Conservation (phyloP, 2,888 invertebrate genomes). For the Habrosyne pyritoides region DNA sequence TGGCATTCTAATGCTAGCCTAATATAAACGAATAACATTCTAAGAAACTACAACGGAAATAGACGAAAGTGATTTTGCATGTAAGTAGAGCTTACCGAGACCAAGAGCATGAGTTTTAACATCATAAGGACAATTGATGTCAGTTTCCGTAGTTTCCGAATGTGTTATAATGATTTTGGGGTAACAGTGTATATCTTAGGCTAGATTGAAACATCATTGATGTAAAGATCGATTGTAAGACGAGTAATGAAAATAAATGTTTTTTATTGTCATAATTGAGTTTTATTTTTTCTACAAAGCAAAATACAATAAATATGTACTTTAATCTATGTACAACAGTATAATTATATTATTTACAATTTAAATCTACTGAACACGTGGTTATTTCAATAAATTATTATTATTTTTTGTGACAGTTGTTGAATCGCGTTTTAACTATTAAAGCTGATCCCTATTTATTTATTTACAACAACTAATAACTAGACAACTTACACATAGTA, state of each 20-base stretch:
- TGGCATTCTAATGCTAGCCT: conserved; percentile 15
- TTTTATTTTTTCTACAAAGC: conserved; percentile 67
- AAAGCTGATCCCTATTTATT: conserved; percentile 60
- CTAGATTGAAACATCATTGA: not conserved
- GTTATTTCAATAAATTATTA: conserved; percentile 27
- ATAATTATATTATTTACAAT: conserved; percentile 27
- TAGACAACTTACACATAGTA: too few species aligned
- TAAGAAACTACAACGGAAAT: not conserved
- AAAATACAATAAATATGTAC: conserved; percentile 70
- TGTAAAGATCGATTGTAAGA: conserved; percentile 17
- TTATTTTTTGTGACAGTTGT: conserved; percentile 41
- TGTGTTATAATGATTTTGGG: not conserved
- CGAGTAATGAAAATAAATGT: conserved; percentile 64
- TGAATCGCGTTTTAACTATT: conserved; percentile 53
- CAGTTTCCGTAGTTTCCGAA: not conserved
- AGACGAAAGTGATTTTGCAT: not conserved
- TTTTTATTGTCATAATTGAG: conserved; percentile 75
- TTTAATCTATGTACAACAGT: conserved; percentile 41
- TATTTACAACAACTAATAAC: conserved; percentile 40
- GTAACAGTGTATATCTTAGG: too few species aligned
- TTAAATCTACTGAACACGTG: conserved; percentile 65
- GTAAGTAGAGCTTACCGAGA: not conserved
- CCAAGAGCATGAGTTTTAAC: not conserved
- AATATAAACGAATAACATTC: not conserved
- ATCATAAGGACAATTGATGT: not conserved